phyloP scores from a whole-genome alignment of 2,888 invertebrate genomes.

The Zelleria hepariella region DNA sequence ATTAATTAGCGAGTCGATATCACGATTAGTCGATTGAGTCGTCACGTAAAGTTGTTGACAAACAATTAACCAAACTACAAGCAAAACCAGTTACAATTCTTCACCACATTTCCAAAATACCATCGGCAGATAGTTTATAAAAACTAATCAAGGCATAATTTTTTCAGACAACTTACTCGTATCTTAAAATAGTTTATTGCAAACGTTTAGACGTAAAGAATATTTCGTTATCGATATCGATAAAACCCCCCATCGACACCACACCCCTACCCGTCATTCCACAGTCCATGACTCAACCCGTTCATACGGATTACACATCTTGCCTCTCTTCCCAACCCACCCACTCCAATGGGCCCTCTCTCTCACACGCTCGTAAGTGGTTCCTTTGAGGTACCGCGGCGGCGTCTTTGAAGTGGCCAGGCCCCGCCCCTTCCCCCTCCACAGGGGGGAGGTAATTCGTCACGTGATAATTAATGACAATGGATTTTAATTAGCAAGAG shows the following conservation, averaged over 20 bases:
- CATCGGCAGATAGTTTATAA: no score
- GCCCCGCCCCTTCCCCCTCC: conserved; percentile 50
- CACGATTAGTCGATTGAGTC: no score
- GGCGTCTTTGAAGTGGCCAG: conserved; percentile 53
- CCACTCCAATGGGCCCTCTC: conserved; percentile 17
- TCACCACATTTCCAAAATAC: no score
- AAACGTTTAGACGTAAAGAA: no score
- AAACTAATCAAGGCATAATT: no score
- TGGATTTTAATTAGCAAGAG: conserved; percentile 56
- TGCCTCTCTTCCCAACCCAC: conserved; percentile 27
- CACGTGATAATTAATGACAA: conserved; percentile 58
- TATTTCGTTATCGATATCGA: conserved; percentile 26
- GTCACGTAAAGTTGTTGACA: no score
- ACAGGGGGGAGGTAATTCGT: conserved; percentile 49
- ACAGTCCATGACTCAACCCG: conserved; percentile 60
- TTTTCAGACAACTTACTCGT: no score
- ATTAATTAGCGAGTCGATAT: no score
- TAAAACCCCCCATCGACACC: conserved; percentile 12
- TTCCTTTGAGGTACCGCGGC: conserved; percentile 50
- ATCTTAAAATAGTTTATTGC: no score
- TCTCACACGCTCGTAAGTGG: conserved; percentile 41
- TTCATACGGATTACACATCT: conserved; percentile 46
- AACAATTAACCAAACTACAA: no score
- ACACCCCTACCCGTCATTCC: conserved; percentile 49
- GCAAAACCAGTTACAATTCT: no score